Base-by-base conservation (phyloP, 2,797 vertebrate genomes). In the Pseudomugil tenellus region DNA sequence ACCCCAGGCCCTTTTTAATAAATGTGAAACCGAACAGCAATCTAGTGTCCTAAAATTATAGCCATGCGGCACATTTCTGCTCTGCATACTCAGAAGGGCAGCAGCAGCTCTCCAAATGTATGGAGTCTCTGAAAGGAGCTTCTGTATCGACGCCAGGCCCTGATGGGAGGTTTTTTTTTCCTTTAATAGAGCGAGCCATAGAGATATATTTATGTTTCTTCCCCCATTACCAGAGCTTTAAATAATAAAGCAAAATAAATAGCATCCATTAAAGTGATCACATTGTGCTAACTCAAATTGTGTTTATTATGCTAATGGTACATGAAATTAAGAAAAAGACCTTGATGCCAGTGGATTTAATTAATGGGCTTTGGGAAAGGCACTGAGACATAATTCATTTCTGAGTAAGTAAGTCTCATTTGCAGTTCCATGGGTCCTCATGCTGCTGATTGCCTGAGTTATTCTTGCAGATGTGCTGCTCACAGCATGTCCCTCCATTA, bases 281-380 rank as follows among this genome's bases (percentile, higher is more conserved):
- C 95, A 96, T 96, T 96, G 96, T 96, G 96, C 96, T 96, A 96
- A 97, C 96, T 97, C 95, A 96, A 97, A 96, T 97, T 97, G 96
- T 98, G 96, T 98, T 98, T 98, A 98, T 98, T 98, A 99, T 99
- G 97, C 96, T 98, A 98, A 98, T 98, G 96, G 96, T 96, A 98
- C 96, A 98, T 97, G 96, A 98, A 98, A 99, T 98, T 98, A 97
- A 97, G 97, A 97, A 97, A 98, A 97, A 98, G 96, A 96, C 96
- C 96, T 96, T 96, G 96, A 98, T 97, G 97, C 96, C 96, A 96
- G 95, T 94, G 95, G 96, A 97, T 96, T 96, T 98, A 98, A 98
- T 99, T 98, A 98, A 98, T 97, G 96, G 96, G 96, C 95, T 98
- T 96, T 95, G 95, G 95, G 95, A 96, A 89, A 96, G 95, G 96